A percentile compares a stretch with the other conserved stretches of the same genome.
These are phyloP conservation scores for Dolichotis patagonum DNA, from an alignment of 2,113 vertebrate genomes.

Conservation along the genomic window DNA sequence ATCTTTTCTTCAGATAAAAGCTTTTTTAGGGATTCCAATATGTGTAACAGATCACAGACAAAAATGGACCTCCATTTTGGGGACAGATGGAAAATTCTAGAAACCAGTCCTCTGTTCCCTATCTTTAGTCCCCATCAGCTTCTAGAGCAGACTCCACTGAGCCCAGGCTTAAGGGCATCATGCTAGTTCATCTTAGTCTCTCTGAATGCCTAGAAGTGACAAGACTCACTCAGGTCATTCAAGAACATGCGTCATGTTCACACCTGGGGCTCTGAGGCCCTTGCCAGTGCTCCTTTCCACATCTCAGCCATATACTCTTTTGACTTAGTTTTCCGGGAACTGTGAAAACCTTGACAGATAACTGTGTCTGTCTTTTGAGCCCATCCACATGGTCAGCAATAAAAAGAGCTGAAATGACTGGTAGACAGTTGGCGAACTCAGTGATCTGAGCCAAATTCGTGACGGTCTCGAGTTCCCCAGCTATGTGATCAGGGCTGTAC, in stretches of 20 bases:
- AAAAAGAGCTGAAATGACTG: background rate
- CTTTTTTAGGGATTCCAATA: background rate
- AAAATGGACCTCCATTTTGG: background rate
- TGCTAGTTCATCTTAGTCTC: background rate
- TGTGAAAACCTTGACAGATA: background rate
- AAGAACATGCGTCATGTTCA: background rate
- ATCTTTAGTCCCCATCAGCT: background rate
- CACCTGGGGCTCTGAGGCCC: background rate
- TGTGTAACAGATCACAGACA: background rate
- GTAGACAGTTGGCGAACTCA: background rate
- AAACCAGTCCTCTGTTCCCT: background rate
- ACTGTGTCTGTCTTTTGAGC: background rate
- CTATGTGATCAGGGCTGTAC: background rate
- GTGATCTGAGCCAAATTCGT: background rate
- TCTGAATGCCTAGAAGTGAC: background rate
- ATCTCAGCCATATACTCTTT: background rate
- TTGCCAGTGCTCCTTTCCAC: background rate
- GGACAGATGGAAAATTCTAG: background rate
- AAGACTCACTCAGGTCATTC: background rate
- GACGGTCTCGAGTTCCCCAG: background rate
- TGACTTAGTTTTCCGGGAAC: background rate
- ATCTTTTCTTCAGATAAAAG: constrained; percentile 6
- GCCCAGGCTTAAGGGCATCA: background rate
- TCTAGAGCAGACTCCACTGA: background rate
- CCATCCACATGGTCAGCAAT: background rate